Conservation (phyloP, 2,113 vertebrate genomes). For the Amblyornis subalaris region DNA sequence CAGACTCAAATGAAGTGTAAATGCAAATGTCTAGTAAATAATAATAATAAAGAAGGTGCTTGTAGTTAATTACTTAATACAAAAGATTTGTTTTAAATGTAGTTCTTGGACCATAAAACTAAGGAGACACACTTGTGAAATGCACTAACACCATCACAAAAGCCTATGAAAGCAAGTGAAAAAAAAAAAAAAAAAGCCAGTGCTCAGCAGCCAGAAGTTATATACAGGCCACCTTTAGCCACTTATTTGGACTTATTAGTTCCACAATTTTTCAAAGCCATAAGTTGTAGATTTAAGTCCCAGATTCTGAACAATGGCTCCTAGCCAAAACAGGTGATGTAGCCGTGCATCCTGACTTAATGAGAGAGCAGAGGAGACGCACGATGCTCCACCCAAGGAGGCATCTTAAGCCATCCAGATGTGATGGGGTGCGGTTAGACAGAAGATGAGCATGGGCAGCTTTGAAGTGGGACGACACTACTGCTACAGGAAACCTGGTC, state of each 20-base stretch:
- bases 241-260: not conserved
- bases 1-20: not conserved
- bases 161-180: not conserved
- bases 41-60: not conserved
- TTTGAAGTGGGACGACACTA: not conserved
- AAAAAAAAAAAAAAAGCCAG: not conserved
- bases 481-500: not conserved
- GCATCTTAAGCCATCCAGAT: not conserved
- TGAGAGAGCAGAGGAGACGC: not conserved
- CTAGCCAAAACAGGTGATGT: not conserved
- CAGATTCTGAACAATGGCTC: not conserved
- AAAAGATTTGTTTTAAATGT: not conserved
- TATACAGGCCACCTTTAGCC: rapidly evolving
- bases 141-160: not conserved
- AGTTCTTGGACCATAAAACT: not conserved
- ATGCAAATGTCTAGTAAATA: not conserved
- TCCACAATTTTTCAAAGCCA: not conserved
- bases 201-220: not conserved
- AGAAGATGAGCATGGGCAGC: not conserved
- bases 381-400: not conserved
- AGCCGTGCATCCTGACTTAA: not conserved
- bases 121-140: not conserved
- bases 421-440: rapidly evolving
- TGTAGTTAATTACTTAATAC: not conserved
- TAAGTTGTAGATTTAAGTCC: not conserved